Conservation (phyloP, 2,888 invertebrate species). For the Electrophaes corylata region DNA sequence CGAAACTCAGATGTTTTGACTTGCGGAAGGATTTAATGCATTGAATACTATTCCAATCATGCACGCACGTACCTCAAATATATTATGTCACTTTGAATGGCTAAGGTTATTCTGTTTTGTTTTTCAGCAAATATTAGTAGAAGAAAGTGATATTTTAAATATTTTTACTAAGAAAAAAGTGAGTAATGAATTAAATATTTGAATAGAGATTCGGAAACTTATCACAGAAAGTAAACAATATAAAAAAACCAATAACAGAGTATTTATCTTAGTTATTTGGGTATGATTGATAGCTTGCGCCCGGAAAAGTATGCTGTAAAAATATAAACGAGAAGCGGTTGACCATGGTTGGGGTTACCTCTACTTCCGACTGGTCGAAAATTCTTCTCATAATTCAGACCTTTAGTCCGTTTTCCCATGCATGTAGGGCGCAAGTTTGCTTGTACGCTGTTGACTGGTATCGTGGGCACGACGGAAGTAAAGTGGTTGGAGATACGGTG, state of each 20-base stretch:
- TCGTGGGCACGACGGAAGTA: constrained; percentile 13
- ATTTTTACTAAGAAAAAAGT: too few species aligned
- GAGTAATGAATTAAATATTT: too few species aligned
- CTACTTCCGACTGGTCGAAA: constrained; percentile 56
- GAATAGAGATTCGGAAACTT: not conserved
- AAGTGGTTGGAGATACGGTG: constrained; percentile 16
- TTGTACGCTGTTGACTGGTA: constrained; percentile 1
- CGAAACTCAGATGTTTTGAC: constrained; percentile 37
- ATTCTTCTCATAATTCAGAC: constrained; percentile 10
- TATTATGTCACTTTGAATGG: constrained; percentile 25
- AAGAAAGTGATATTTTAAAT: not conserved
- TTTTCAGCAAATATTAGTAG: not conserved
- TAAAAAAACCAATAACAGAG: too few species aligned
- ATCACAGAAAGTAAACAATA: not conserved
- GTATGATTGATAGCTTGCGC: constrained; percentile 22
- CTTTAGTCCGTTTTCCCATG: constrained; percentile 11
- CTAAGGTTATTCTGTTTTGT: constrained; percentile 1
- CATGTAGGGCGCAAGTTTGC: not conserved
- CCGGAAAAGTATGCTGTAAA: constrained; percentile 29
- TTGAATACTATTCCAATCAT: constrained; percentile 39
- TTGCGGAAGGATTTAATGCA: constrained; percentile 40
- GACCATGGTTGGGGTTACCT: constrained; percentile 54
- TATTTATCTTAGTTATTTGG: not conserved
- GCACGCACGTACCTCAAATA: constrained; percentile 22
- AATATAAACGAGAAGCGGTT: constrained; percentile 46